Evolutionary conservation across 2,113 vertebrate species (phyloP), one percentile per base, ranked within the genome.

Genomic region (Platysteira castanea): DNA sequence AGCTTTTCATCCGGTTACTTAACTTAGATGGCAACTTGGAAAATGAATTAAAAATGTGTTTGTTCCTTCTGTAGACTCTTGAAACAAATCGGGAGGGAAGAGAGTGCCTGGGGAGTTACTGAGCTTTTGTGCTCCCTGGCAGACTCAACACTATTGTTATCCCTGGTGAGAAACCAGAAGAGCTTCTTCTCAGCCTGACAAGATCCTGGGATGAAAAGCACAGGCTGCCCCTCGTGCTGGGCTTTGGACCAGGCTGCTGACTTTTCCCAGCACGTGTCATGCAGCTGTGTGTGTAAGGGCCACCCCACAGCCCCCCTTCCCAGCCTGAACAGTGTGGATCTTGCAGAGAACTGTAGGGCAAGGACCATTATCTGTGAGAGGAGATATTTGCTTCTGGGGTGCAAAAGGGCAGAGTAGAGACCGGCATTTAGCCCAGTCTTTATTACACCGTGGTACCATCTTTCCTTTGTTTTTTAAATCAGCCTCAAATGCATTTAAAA

Each of bases 251-350:
- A 83, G 47, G 39, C 85, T 90, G 57, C 63, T 4, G 5, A 46
- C 28, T 77, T 56, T 77, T 35, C 93, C 79, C 84, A 82, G 77
- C 39, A 30, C 60, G 24, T 31, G 47, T 35, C 42, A 17, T 4
- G 37, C 53, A 94, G 73, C 73, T 74, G 47, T 20, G 28, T 42
- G 54, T 15, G 14, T 35, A 15, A 91, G 42, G 61, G 47, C 26
- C 60, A 78, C 11, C 31, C 27, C 60, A 82, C 1, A 1, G 28
- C 41, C 73, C 50, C 65, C 42, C 50, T 37, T 30, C 46, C 26
- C 76, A 65, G 31, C 16, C 39, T 53, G 7, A 54, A 8, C 2
- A 68, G 30, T 0, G 1, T 0, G 1, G 23, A 42, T 31, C 46
- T 63, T 30, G 24, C 39, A 82, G 52, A 93, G 60, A 80, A 49